phyloP scores from a whole-genome alignment of 1,140 invertebrate species.

The Protaetia brevitarsis region DNA sequence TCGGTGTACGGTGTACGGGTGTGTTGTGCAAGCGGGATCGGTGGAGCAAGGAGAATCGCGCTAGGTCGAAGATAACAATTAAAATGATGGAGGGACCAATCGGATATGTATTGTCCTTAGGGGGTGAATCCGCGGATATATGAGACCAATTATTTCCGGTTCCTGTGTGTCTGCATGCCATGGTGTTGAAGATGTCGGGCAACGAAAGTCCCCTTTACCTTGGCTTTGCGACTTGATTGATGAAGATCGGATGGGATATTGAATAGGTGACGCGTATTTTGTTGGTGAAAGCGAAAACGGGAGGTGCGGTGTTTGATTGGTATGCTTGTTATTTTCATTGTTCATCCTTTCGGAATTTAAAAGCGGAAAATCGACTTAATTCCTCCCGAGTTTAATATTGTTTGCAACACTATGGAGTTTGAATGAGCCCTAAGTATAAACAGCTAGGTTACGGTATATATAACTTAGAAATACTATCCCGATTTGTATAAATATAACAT shows the following conservation, averaged over 20 bases:
- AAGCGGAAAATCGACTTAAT: no score
- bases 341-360: no score
- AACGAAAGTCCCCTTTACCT: not conserved
- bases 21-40: no score
- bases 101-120: not conserved
- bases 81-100: conserved; percentile 8
- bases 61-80: conserved; percentile 7
- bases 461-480: no score
- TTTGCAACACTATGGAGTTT: no score
- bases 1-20: not conserved
- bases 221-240: not conserved
- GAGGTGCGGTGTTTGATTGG: not conserved
- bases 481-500: no score
- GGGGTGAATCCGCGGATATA: not conserved
- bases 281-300: no score
- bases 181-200: not conserved
- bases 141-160: conserved; percentile 19
- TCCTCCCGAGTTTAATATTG: no score
- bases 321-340: no score
- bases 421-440: no score
- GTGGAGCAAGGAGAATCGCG: not conserved
- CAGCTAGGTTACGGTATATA: no score
- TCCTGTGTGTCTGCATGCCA: not conserved
- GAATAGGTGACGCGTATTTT: not conserved
- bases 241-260: not conserved